phyloP scores from a whole-genome alignment of 2,797 vertebrate genomes.

The Lagodon rhomboides region DNA sequence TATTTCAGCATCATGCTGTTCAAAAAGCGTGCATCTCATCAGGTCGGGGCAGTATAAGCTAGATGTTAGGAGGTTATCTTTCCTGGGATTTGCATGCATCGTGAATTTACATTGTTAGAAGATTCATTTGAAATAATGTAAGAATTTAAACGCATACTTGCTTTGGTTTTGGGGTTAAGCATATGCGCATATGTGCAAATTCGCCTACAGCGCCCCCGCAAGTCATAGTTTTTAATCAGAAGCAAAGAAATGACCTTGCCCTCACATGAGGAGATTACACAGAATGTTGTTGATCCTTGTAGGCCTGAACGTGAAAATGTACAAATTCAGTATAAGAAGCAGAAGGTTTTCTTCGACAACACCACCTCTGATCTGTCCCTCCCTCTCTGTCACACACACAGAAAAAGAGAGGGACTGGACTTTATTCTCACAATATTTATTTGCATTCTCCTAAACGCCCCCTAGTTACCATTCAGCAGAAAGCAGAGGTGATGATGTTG shows the following conservation, averaged over 20 bases:
- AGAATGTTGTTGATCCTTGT: not conserved
- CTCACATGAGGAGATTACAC: not conserved
- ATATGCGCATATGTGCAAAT: not conserved
- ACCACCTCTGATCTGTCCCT: not conserved
- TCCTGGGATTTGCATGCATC: not conserved
- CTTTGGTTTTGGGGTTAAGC: not conserved
- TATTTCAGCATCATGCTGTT: not conserved
- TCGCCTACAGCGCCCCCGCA: not conserved
- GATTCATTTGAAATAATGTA: not conserved
- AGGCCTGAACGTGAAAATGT: not conserved
- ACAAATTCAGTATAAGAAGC: not conserved
- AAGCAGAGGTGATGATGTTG: not conserved
- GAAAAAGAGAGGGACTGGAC: not conserved
- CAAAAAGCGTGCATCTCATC: not conserved
- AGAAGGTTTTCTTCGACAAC: not conserved
- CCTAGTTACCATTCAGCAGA: not conserved
- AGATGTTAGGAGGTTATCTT: constrained; percentile 2
- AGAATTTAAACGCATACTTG: not conserved
- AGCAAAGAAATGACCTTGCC: not conserved
- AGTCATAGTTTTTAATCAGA: not conserved
- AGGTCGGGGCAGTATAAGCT: not conserved
- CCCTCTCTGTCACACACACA: not conserved
- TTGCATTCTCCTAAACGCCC: not conserved
- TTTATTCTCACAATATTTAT: not conserved
- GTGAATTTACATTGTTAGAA: not conserved